Conservation (phyloP, 2,888 invertebrate genomes). For the Drosophila quinaria region DNA sequence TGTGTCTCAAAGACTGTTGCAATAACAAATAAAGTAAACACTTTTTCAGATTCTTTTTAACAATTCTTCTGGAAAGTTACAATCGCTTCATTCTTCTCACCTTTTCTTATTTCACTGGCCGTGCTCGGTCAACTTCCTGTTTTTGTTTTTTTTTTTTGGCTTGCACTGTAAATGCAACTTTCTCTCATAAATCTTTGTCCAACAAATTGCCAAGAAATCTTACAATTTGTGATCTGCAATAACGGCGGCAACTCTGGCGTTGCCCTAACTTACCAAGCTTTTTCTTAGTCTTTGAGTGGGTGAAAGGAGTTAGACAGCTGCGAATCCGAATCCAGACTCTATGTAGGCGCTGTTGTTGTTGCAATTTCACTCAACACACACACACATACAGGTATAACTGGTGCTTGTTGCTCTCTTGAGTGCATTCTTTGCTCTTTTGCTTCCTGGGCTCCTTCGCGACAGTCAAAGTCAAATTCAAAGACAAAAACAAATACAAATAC, state of each 20-base stretch:
- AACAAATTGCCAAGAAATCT: constrained; percentile 61
- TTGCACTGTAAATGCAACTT: constrained; percentile 48
- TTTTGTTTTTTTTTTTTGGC: constrained; percentile 29
- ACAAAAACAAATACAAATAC: neutral
- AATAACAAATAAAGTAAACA: constrained; percentile 2
- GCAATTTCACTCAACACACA: constrained; percentile 58
- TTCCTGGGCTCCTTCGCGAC: neutral
- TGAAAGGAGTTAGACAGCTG: constrained; percentile 79
- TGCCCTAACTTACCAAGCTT: constrained; percentile 28
- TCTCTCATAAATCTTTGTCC: constrained; percentile 72
- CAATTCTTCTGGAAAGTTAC: constrained; percentile 31
- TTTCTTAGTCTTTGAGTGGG: constrained; percentile 56
- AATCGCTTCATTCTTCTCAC: constrained; percentile 6
- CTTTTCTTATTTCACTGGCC: constrained; percentile 1
- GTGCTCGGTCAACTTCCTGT: constrained; percentile 20
- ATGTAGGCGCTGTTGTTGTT: constrained; percentile 31
- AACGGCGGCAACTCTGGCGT: constrained; percentile 15
- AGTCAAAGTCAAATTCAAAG: constrained; percentile 47
- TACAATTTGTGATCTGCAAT: constrained; percentile 50
- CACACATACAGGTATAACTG: constrained; percentile 41
- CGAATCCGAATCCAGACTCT: constrained; percentile 23
- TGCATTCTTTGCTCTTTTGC: constrained; percentile 8
- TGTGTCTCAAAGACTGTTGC: constrained; percentile 3
- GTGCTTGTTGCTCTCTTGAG: constrained; percentile 38
- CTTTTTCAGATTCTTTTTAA: neutral